These are phyloP conservation scores for Pterostichus madidus DNA, from an alignment of 2,888 invertebrate genomes.

Conservation along the genomic window DNA sequence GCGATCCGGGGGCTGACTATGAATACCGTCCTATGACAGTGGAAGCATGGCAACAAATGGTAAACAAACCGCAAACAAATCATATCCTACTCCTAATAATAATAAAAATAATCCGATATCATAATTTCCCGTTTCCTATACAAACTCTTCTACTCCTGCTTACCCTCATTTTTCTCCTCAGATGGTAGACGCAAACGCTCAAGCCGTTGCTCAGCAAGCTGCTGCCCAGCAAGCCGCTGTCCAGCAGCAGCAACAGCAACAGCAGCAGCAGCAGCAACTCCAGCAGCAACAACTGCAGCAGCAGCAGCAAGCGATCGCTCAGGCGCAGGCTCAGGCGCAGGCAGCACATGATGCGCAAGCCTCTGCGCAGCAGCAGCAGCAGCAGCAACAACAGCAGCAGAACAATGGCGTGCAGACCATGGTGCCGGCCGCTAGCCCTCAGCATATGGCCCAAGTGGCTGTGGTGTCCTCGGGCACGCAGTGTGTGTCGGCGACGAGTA, in stretches of 20 bases:
- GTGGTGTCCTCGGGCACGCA: slow-evolving; percentile 75
- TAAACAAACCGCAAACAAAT: no score
- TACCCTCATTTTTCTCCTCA: slow-evolving; percentile 18
- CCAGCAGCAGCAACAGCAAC: slow-evolving; percentile 77
- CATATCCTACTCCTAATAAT: no score
- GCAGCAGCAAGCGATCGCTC: slow-evolving; percentile 70
- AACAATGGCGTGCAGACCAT: slow-evolving; percentile 77
- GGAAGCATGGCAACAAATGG: no score
- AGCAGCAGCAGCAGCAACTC: no score
- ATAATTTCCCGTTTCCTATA: no score
- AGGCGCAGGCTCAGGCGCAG: slow-evolving; percentile 73
- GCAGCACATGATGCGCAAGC: slow-evolving; percentile 67
- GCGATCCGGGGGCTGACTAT: no score
- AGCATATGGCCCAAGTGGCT: slow-evolving; percentile 76
- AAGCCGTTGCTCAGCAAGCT: slow-evolving; percentile 74
- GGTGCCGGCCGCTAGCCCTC: slow-evolving; percentile 77
- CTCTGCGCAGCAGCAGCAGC: slow-evolving; percentile 72
- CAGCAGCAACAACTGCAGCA: slow-evolving; percentile 76
- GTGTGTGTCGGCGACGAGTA: slow-evolving; percentile 74
- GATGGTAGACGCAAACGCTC: slow-evolving; percentile 74
- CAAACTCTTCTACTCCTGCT: not conserved
- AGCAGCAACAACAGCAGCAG: slow-evolving; percentile 70
- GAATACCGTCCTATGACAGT: no score
- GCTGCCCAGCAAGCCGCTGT: slow-evolving; percentile 74
- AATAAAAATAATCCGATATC: no score